Evolutionary conservation across 1,140 invertebrate genomes (phyloP), one percentile per base, ranked within the genome.

Genomic region (Popillia japonica): DNA sequence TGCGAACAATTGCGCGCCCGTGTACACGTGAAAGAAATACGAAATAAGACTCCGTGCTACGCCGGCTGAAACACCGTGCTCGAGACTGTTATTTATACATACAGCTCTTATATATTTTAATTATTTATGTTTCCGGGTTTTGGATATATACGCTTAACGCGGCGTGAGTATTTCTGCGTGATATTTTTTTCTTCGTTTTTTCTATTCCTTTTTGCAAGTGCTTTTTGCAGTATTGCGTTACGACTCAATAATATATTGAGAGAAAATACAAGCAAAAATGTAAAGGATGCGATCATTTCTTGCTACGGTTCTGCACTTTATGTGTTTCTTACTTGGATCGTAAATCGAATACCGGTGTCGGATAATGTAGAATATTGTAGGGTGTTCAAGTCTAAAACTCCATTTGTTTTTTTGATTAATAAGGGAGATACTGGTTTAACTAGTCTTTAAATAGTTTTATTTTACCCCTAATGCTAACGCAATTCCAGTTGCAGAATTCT

Each of bases 51-150:
- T 34, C 61, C 61, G 61, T 14, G 61, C 27, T 68, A 68, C 61
- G 61, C 61, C 22, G 59, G 20, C 59, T 61, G 20, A 61, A 61
- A 61, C 59, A 11, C 61, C 22, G 61, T 10, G 61, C 22, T 22
- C 6, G 48, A 55, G 61, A 34, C 22, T 68, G 22, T 68, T 68
- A 68, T 68, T 68, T 68, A 68, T 68, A 68, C 20, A 23, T 34
- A 68, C 27, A 11, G 20, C 61, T 68, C 61, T 34, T 68, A 68
- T 68, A 68, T 68, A 68, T 68, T 27, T 68, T 68, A 68, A 68
- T 68, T 68, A 68, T 68, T 68, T 68, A 68, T 68, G 61, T 68
- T 68, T 68, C 61, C 61, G 61, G 61, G 61, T 68, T 68, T 68
- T 8, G 22, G 22, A 68, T 68, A 68, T 23, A 27, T 68, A 68